Conservation (phyloP, 2,113 vertebrate genomes). For the Leuciscus idus region DNA sequence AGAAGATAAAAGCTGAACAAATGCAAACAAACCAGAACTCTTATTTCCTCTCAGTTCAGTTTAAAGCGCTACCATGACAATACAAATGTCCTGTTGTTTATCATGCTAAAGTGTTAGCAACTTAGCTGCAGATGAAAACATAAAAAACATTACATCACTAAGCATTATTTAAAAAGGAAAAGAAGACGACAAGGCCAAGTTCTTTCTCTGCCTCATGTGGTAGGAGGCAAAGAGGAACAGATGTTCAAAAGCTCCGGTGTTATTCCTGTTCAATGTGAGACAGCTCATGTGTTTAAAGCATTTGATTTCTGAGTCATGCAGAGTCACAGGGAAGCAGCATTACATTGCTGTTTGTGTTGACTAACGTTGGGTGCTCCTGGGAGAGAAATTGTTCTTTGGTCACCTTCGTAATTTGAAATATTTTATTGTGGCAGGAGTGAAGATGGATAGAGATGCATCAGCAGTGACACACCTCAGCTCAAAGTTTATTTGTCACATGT, state of each 20-base stretch:
- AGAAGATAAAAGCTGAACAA: background rate
- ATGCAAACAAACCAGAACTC: background rate
- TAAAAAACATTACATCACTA: background rate
- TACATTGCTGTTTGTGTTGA: background rate
- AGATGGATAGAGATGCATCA: background rate
- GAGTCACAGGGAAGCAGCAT: background rate
- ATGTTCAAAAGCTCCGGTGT: background rate
- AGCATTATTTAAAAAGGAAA: background rate
- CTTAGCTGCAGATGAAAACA: background rate
- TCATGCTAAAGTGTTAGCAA: background rate
- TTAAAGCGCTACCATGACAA: background rate
- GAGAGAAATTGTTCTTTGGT: slow-evolving; percentile 1
- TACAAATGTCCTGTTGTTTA: too few species aligned
- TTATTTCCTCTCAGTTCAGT: background rate
- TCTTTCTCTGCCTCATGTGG: background rate
- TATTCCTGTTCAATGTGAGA: background rate
- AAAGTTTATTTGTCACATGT: slow-evolving; percentile 18
- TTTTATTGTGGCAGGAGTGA: background rate
- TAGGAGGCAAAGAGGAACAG: background rate
- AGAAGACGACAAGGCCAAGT: background rate
- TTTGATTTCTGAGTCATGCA: slow-evolving; percentile 5
- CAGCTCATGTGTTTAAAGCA: background rate
- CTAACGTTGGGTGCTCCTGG: background rate
- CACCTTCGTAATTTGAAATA: background rate
- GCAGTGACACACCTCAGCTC: slow-evolving; percentile 19